Evolutionary conservation across 2,888 invertebrate genomes (phyloP).

Genomic region (Eupeodes luniger): DNA sequence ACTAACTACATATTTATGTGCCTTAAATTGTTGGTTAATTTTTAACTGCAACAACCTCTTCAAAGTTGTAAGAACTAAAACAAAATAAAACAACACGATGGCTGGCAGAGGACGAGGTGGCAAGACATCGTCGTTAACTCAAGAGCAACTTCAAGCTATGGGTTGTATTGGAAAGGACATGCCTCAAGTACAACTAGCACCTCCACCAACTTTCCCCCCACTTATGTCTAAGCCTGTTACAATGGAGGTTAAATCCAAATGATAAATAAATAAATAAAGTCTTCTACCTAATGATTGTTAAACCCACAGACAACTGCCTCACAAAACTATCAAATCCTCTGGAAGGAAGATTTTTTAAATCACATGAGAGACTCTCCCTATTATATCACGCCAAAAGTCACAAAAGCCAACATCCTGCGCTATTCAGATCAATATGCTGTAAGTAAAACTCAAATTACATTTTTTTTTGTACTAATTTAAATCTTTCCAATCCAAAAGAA

Average conservation of each 20-base stretch:
- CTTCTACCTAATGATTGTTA: not conserved
- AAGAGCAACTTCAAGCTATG: slow-evolving; percentile 82
- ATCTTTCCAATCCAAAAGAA: slow-evolving; percentile 69
- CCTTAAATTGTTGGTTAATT: not conserved
- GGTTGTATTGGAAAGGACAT: slow-evolving; percentile 85
- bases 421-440: slow-evolving; percentile 79
- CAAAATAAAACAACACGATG: slow-evolving; percentile 77
- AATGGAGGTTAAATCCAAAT: slow-evolving; percentile 80
- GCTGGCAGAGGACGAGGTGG: slow-evolving; percentile 82
- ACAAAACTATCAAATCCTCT: slow-evolving; percentile 88
- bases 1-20: not conserved
- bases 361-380: slow-evolving; percentile 88
- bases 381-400: slow-evolving; percentile 79
- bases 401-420: slow-evolving; percentile 72
- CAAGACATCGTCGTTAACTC: slow-evolving; percentile 82
- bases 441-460: slow-evolving; percentile 32
- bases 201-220: slow-evolving; percentile 87
- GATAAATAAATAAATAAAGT: not conserved
- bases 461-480: not conserved
- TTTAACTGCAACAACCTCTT: not conserved
- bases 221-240: slow-evolving; percentile 86
- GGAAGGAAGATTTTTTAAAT: slow-evolving; percentile 90
- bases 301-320: slow-evolving; percentile 85
- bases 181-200: slow-evolving; percentile 85
- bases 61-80: not conserved